phyloP scores from a whole-genome alignment of 2,888 invertebrate species.

The Meta bourneti region DNA sequence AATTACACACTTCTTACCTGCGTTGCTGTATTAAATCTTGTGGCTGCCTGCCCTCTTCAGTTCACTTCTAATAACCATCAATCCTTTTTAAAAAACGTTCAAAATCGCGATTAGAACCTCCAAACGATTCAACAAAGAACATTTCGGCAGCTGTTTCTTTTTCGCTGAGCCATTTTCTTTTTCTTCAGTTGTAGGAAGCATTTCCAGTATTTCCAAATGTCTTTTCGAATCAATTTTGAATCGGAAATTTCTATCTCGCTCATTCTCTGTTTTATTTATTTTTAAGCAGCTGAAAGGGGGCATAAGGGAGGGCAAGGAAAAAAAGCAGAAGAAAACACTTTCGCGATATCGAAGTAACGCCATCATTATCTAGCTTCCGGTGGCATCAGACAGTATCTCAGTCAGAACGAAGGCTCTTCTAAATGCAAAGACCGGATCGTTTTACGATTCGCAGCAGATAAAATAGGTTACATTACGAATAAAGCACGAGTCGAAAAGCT shows the following conservation, averaged over 20 bases:
- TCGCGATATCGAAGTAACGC: conserved; percentile 46
- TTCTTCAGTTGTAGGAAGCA: conserved; percentile 19
- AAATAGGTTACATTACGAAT: conserved; percentile 59
- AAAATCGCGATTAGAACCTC: conserved; percentile 41
- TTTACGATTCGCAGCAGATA: conserved; percentile 7
- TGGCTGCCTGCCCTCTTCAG: conserved; percentile 30
- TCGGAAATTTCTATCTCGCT: conserved; percentile 45
- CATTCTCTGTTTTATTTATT: conserved; percentile 9
- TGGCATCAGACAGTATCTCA: conserved; percentile 24
- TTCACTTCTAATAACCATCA: conserved; percentile 66
- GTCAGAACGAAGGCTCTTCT: background rate
- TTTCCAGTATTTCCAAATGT: conserved; percentile 64
- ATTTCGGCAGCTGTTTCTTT: conserved; percentile 64
- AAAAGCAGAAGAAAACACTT: conserved; percentile 18
- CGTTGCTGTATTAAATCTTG: conserved; percentile 4
- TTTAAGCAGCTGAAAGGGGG: background rate
- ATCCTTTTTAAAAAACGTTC: conserved; percentile 56
- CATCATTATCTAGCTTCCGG: conserved; percentile 46
- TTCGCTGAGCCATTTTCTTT: conserved; percentile 29
- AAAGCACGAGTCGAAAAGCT: conserved; percentile 29
- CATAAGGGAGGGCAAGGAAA: background rate
- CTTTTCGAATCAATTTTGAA: conserved; percentile 73
- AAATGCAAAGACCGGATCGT: conserved; percentile 23
- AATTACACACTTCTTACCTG: conserved; percentile 44
- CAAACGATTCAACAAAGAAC: conserved; percentile 69